phyloP scores from a whole-genome alignment of 1,140 invertebrate genomes.

The Drosophila mauritiana region DNA sequence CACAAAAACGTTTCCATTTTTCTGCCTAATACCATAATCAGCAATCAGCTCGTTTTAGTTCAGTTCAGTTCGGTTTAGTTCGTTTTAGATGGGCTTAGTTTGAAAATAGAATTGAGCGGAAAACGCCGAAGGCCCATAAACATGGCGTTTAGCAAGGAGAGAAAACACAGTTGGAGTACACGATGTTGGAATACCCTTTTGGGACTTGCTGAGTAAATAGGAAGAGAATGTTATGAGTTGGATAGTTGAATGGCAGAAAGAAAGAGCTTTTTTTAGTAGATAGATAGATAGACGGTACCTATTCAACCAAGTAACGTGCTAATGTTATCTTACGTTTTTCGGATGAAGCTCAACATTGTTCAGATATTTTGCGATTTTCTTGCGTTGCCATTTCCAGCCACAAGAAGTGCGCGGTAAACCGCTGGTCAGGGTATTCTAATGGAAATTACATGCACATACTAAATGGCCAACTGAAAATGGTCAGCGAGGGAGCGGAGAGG shows the following conservation, averaged over 20 bases:
- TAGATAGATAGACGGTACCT: too few species aligned
- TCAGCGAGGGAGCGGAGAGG: slow-evolving; percentile 13
- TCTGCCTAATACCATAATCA: slow-evolving; percentile 45
- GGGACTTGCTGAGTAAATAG: background rate
- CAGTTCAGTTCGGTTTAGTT: background rate
- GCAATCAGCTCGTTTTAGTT: slow-evolving; percentile 16
- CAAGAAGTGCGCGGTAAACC: background rate
- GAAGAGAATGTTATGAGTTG: too few species aligned
- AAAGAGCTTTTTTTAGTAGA: too few species aligned
- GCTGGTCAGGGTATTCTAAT: slow-evolving; percentile 12
- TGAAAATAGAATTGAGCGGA: slow-evolving; percentile 76
- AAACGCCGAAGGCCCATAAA: slow-evolving; percentile 75
- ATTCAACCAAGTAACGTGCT: too few species aligned
- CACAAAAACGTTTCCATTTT: slow-evolving; percentile 32
- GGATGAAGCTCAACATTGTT: too few species aligned
- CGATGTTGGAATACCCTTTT: slow-evolving; percentile 2
- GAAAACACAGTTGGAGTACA: background rate
- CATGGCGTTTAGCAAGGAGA: slow-evolving; percentile 37
- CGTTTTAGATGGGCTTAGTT: slow-evolving; percentile 33
- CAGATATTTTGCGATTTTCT: too few species aligned
- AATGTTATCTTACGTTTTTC: too few species aligned
- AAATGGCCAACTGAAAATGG: slow-evolving; percentile 63
- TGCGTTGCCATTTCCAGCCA: too few species aligned
- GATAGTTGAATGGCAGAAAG: too few species aligned
- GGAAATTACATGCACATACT: slow-evolving; percentile 73